Evolutionary conservation across 2,888 invertebrate genomes (phyloP).

Genomic region (Euzophera pinguis): DNA sequence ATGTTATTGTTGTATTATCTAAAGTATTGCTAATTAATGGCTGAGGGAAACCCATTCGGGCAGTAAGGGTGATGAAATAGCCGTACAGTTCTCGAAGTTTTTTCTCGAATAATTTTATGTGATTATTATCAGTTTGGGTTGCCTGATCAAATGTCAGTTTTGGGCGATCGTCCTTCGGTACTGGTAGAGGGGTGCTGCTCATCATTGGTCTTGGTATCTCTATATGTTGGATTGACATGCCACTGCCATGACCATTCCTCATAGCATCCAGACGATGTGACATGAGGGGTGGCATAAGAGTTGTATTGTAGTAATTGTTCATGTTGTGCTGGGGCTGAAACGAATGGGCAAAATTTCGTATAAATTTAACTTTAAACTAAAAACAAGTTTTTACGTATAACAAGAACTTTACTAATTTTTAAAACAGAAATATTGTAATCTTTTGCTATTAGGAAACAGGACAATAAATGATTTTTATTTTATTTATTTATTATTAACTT

Average conservation of each 20-base stretch:
- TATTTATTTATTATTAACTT: too few relatives aligned
- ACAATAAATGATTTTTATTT: too few relatives aligned
- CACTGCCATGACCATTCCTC: neutral
- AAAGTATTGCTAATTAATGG: neutral
- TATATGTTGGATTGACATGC: neutral
- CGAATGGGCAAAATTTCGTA: neutral
- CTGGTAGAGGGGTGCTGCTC: constrained; percentile 44
- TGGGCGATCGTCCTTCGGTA: neutral
- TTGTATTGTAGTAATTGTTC: constrained; percentile 1
- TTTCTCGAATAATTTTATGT: neutral
- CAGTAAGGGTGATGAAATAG: neutral
- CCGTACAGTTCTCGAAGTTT: constrained; percentile 6
- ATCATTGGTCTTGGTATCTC: constrained; percentile 25
- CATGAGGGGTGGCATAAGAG: neutral
- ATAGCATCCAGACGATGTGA: neutral
- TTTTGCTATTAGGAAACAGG: too few relatives aligned
- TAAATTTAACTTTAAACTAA: too few relatives aligned
- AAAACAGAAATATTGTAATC: too few relatives aligned
- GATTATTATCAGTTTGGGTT: constrained; percentile 42
- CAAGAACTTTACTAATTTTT: too few relatives aligned
- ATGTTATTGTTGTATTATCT: neutral
- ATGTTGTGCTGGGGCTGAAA: neutral
- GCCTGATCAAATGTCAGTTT: constrained; percentile 35
- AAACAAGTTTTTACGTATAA: too few relatives aligned
- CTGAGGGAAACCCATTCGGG: neutral